phyloP scores from a whole-genome alignment of 2,797 vertebrate species.

The Amphiprion clarkii region DNA sequence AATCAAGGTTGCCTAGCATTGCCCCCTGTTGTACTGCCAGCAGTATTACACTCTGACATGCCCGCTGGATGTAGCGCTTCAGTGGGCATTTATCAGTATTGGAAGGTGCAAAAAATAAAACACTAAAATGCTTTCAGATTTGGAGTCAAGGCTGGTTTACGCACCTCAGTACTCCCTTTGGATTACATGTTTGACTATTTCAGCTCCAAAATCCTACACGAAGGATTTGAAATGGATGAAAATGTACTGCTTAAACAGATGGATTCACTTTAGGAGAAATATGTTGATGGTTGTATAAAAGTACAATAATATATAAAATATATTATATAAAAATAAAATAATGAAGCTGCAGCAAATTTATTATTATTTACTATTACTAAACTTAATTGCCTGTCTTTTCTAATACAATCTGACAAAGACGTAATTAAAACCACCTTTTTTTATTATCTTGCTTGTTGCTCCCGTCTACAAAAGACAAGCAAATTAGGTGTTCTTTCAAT shows the following conservation, averaged over 20 bases:
- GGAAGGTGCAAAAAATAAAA: not conserved
- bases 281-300: not conserved
- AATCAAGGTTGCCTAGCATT: constrained; percentile 22
- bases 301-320: not conserved
- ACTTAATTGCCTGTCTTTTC: not conserved
- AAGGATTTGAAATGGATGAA: not conserved
- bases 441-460: not conserved
- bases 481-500: not conserved
- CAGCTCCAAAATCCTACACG: not conserved
- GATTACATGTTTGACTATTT: not conserved
- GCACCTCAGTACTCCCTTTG: not conserved
- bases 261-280: not conserved
- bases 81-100: not conserved
- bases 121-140: not conserved
- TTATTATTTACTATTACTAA: not conserved
- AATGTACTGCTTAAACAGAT: not conserved
- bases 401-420: not conserved
- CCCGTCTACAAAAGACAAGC: not conserved
- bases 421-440: not conserved
- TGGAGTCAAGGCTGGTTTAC: not conserved
- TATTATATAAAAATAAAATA: too few species aligned
- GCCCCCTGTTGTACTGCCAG: constrained; percentile 56
- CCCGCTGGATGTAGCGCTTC: too few species aligned
- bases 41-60: constrained; percentile 34
- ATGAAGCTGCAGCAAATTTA: not conserved